A percentile compares a stretch with the other conserved stretches of the same genome.
Evolutionary conservation across 2,888 invertebrate genomes (phyloP).

Genomic region (Philhelius pedissequus): DNA sequence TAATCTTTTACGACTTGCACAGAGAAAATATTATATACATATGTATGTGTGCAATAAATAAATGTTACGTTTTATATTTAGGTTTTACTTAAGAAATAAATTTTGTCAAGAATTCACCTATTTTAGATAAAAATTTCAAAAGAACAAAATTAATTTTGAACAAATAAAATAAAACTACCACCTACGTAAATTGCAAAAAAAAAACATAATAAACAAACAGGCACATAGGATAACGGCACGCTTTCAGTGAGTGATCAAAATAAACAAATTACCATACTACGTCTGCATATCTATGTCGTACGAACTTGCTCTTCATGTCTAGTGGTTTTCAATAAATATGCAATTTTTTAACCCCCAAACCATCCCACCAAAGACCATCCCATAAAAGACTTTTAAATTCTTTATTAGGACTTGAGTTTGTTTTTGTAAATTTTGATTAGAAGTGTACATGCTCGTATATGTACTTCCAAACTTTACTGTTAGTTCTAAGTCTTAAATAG

Average conservation of each 20-base stretch:
- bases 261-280: neutral
- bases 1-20: neutral
- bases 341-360: too few species aligned
- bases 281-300: neutral
- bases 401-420: too few species aligned
- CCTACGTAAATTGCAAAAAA: constrained; percentile 9
- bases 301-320: neutral
- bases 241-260: constrained; percentile 19
- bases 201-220: constrained; percentile 6
- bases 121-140: neutral
- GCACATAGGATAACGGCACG: constrained; percentile 12
- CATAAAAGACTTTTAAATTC: too few species aligned
- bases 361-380: too few species aligned
- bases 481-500: too few species aligned
- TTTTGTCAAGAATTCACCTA: neutral
- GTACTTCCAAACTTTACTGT: too few species aligned
- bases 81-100: neutral
- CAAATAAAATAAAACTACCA: neutral
- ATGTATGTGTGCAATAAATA: neutral
- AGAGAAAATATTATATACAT: neutral
- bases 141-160: neutral
- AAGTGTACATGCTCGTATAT: too few species aligned
- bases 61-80: neutral
- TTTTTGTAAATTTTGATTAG: too few species aligned
- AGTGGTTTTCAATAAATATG: too few species aligned